A percentile compares a stretch with the other conserved stretches of the same genome.
Evolutionary conservation across 2,888 invertebrate genomes (phyloP).

Genomic region (Resseliella maxima): DNA sequence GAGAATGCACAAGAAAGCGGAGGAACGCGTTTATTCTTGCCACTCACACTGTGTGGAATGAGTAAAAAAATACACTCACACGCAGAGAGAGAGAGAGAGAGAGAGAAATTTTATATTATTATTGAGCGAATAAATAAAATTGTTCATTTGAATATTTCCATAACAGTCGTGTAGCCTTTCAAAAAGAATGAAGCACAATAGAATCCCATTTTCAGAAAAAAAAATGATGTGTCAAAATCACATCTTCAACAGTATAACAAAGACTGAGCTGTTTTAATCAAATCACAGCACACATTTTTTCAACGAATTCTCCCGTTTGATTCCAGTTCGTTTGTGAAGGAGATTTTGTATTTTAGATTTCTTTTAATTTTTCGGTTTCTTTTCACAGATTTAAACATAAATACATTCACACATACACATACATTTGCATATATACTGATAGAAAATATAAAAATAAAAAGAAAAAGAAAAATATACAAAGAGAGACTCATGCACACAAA

Average conservation of each 20-base stretch:
- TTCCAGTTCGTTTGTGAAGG: neutral
- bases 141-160: slow-evolving; percentile 17
- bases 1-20: too few relatives aligned
- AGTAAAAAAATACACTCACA: too few relatives aligned
- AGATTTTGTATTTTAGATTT: neutral
- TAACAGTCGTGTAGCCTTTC: neutral
- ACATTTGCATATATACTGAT: too few relatives aligned
- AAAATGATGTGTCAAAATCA: neutral
- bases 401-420: too few relatives aligned
- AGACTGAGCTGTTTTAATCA: slow-evolving; percentile 15
- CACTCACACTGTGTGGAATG: too few relatives aligned
- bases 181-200: neutral
- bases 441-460: neutral
- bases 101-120: neutral
- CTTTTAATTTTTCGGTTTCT: neutral
- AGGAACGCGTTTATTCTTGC: neutral
- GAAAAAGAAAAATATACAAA: too few relatives aligned
- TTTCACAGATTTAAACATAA: neutral
- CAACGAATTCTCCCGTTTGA: neutral
- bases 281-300: neutral
- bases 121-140: slow-evolving; percentile 3
- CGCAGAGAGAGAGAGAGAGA: neutral
- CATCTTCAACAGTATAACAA: neutral
- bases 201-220: neutral
- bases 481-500: too few relatives aligned